Evolutionary conservation across 2,797 vertebrate species (phyloP).

Genomic region (Lacerta bilineata): DNA sequence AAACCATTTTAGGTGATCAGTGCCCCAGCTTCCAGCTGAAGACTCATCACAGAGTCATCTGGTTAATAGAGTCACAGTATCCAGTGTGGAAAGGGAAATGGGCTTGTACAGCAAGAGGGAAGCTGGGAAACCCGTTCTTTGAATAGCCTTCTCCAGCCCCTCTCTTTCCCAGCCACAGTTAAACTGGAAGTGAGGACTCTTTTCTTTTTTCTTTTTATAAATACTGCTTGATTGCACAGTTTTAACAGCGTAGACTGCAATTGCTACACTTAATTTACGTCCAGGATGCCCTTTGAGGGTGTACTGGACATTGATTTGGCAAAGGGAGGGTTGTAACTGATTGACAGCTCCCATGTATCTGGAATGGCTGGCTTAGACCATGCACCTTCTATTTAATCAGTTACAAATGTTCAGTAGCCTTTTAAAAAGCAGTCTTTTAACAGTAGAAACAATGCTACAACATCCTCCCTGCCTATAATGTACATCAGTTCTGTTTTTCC

Average conservation of each 20-base stretch:
- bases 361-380: neutral
- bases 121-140: neutral
- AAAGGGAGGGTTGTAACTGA: neutral
- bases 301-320: neutral
- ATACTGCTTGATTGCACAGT: neutral
- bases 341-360: neutral
- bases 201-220: neutral
- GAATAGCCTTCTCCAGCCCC: neutral
- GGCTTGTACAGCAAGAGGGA: neutral
- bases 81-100: neutral
- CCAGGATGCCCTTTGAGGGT: neutral
- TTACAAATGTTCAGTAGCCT: constrained; percentile 19
- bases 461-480: constrained; percentile 57
- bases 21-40: constrained; percentile 27
- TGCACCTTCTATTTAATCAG: neutral
- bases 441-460: constrained; percentile 31
- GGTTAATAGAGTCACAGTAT: constrained; percentile 12
- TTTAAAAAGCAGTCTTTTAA: constrained; percentile 41
- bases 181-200: constrained; percentile 21
- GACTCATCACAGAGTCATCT: constrained; percentile 59
- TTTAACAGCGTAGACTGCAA: neutral
- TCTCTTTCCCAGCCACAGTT: constrained; percentile 1
- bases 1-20: neutral
- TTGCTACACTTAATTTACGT: constrained; percentile 50
- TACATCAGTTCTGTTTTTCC: neutral